Evolutionary conservation across 1,140 invertebrate genomes (phyloP), one percentile per base, ranked within the genome.

Genomic region (Drosophila navojoa): DNA sequence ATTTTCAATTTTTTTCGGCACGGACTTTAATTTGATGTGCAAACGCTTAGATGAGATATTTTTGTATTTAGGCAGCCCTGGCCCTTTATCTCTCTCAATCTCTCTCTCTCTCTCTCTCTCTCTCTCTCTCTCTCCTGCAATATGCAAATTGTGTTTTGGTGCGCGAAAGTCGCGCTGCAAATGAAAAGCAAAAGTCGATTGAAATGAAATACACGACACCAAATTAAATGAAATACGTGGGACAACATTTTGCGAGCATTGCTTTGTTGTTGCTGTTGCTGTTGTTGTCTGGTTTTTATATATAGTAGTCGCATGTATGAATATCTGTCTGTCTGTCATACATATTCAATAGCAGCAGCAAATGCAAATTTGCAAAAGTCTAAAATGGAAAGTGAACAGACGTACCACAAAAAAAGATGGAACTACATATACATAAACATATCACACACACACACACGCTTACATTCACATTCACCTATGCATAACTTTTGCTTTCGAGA

Each of bases 181-280:
- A 81, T 77, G 63, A 80, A 80, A 85, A 86, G 62, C 81, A 72
- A 80, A 69, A 74, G 59, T 62, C 78, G 84, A 87, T 82, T 87
- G 82, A 87, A 87, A 87, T 87, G 69, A 86, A 86, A 86, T 86
- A 72, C 75, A 87, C 79, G 79, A 59, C 76, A 87, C 76, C 87
- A 38, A 81, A 87, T 87, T 87, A 87, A 82, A 87, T 73, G 81
- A 79, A 74, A 87, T 87, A 87, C 82, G 82, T 87, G 82, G 82
- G 84, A 89, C 82, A 81, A 67, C 38, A 72, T 49, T 66, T 54
- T 29, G 47, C 10, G 50, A 40, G 49, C 32, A 53, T 71, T 76
- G 45, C 13, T 54, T 54, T 22, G n/a, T 35, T 53, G 44, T 15
- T 70, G 55, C 45, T 49, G 29, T 49, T 49, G 19, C 38, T 67